Base-by-base conservation (phyloP, 2,888 invertebrate genomes). In the Amorpha juglandis region DNA sequence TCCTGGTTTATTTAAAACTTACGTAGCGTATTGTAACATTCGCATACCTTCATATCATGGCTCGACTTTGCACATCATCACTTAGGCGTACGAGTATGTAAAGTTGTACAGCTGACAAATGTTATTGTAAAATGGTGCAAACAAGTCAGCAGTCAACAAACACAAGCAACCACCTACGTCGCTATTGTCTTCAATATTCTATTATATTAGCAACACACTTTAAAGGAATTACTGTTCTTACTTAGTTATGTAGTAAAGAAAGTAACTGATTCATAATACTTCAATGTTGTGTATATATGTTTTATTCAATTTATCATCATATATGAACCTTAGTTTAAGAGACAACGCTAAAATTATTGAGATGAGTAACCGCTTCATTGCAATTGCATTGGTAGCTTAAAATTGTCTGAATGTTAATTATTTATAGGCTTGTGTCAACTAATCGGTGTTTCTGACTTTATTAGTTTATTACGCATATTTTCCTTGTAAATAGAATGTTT, bases 121-220 rank as follows among this genome's bases (percentile, higher is more conserved):
- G 75, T 74, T 76, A 72, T 79, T 77, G 71, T 66, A 71, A 75
- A 73, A 76, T 75, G 74, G 81, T 82, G 75, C 70, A 78, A 80
- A 80, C 71, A 80, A 68, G 67, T 71, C 74, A 70, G 71, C 72
- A 71, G 68, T 27, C 48, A n/a, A 33, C 53, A 38, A 1, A 35
- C 2, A 64, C 48, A 35, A 53, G 21, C 45, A 45, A 7, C 19
- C 58, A 19, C 53, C 47, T 35, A 64, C 47, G 27, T 52, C 14
- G 11, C 38, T 42, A 42, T 16, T 58, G 42, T 38, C 12, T 58
- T 55, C n/a, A n/a, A 55, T 11, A 35, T 12, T 58, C 11, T 19
- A 58, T 38, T 19, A 19, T 42, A 42, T 16, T 35, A 48, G n/a
- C n/a, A 16, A 6, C 8, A 48, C 16, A n/a, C 6, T 48, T 14